Conservation (phyloP, 2,888 invertebrate genomes). For the Stenichneumon culpator region DNA sequence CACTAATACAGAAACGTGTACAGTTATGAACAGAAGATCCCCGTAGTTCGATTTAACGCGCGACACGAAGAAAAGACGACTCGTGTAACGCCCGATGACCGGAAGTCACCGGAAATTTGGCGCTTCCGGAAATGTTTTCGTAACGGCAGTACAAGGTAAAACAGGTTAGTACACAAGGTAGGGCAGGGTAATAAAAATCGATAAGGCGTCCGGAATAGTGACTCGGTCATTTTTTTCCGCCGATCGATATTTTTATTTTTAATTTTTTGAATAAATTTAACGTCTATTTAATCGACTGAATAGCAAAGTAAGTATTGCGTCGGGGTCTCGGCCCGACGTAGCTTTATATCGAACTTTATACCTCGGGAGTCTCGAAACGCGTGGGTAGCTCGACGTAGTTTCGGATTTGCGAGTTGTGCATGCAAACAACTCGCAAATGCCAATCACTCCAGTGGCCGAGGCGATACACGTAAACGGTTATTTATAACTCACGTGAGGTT, state of each 20-base stretch:
- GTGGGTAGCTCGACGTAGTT: slow-evolving; percentile 47
- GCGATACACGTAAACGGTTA: slow-evolving; percentile 53
- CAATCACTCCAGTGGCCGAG: slow-evolving; percentile 60
- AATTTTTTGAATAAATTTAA: slow-evolving; percentile 4
- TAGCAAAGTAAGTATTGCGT: background rate
- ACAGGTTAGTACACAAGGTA: no score
- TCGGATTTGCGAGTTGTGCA: slow-evolving; percentile 59
- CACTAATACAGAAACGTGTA: background rate
- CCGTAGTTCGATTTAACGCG: background rate
- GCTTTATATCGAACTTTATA: background rate
- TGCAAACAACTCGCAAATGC: slow-evolving; percentile 62
- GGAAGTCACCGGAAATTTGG: slow-evolving; percentile 37
- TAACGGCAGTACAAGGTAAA: background rate
- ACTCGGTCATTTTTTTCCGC: background rate
- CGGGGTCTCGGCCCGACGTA: background rate
- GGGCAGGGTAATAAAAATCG: background rate
- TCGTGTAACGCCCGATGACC: slow-evolving; percentile 27
- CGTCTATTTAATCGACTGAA: background rate
- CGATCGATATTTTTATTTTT: slow-evolving; percentile 5
- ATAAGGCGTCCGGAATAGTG: background rate
- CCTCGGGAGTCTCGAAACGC: slow-evolving; percentile 18
- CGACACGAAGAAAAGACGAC: slow-evolving; percentile 11
- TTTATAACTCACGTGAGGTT: slow-evolving; percentile 56
- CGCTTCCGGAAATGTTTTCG: slow-evolving; percentile 2
- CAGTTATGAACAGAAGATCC: background rate